Evolutionary conservation across 1,140 invertebrate species (phyloP), one percentile per base, ranked within the genome.

Genomic region (Chrysopa pallens): DNA sequence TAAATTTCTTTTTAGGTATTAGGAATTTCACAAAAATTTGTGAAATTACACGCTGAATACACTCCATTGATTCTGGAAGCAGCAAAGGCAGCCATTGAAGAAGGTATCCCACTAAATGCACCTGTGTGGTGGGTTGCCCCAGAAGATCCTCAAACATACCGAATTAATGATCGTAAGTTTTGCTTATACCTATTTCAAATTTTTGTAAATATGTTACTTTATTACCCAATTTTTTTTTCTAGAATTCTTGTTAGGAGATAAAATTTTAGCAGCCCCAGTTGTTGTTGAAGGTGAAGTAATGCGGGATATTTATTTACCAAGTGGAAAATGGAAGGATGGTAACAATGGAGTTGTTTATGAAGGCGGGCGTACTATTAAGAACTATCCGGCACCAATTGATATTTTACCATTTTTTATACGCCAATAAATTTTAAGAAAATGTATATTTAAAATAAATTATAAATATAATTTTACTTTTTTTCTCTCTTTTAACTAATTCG

Each of bases 51-150:
- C 54, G 68, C 68, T n/a, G 51, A 72, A 13, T 77, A 74, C 49
- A 63, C 78, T 0, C 66, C 72, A 11, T 57, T 64, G 29, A 82
- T 91, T 27, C 52, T 74, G 13, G 56, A 61, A 6, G 61, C 70
- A 33, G 79, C 81, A 55, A 56, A 69, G 42, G 60, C 67, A 40
- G 66, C 78, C 9, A 68, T 77, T 0, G 36, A 54, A 1, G 64
- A 66, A 4, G 86, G 85, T 42, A 66, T 70, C 8, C 84, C 85
- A 0, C 70, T 87, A 31, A 84, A 91, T 62, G 66, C 81, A n/a
- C 87, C 88, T 0, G 69, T 93, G n/a, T 93, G 89, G 88, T 93
- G 86, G 87, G 64, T 86, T 1, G 78, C 79, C 47, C 84, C 87
- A 0, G 62, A 58, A 0, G 75, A 88, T 50, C 42, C 42, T 2